Percentiles rank a stretch among this genome's conserved stretches.
Conservation (phyloP, 2,113 vertebrate genomes). For the Ptyas mucosa region DNA sequence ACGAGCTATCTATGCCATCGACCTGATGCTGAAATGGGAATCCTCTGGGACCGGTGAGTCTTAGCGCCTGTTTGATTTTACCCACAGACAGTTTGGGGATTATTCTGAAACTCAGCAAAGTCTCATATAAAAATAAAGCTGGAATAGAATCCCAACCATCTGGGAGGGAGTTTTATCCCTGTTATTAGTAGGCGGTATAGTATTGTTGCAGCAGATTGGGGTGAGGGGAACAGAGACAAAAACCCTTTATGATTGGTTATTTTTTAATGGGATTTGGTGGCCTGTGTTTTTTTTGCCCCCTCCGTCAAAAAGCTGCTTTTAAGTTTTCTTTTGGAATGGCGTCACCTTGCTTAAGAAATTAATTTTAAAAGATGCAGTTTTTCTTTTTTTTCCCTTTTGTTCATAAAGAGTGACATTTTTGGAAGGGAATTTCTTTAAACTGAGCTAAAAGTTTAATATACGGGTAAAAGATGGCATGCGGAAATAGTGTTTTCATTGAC, state of each 20-base stretch:
- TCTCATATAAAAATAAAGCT: neutral
- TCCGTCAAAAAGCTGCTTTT: neutral
- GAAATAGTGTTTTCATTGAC: neutral
- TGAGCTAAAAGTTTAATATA: neutral
- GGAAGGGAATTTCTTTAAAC: neutral
- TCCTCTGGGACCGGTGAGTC: conserved; percentile 73
- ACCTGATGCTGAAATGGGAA: conserved; percentile 95
- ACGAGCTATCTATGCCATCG: conserved; percentile 87
- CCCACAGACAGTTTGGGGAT: neutral
- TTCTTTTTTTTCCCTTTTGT: neutral
- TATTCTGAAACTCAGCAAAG: neutral
- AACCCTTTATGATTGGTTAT: neutral
- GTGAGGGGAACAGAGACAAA: neutral
- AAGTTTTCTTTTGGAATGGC: neutral
- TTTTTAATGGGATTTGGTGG: neutral
- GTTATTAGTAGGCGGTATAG: neutral
- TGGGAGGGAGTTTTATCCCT: neutral
- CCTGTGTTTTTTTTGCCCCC: too few species aligned
- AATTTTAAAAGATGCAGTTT: neutral
- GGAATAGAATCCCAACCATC: neutral
- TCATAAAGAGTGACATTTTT: neutral
- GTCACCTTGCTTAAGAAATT: neutral
- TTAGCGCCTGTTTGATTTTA: neutral
- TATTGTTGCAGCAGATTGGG: too few species aligned
- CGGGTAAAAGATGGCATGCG: neutral